Conservation (phyloP, 2,888 invertebrate species). For the Apodemia duryi region DNA sequence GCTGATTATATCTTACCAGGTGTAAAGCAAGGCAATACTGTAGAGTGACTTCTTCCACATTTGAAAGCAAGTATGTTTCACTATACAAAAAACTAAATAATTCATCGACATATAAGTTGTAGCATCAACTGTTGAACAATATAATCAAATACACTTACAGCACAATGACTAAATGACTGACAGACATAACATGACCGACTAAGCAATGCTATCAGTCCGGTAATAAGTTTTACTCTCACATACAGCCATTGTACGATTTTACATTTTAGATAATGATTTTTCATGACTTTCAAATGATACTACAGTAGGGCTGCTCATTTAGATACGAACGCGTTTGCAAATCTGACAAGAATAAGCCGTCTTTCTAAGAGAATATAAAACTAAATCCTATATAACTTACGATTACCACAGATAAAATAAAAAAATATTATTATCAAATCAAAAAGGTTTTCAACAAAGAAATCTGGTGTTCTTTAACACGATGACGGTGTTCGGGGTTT, state of each 20-base stretch:
- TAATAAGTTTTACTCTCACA: constrained; percentile 21
- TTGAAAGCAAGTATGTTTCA: constrained; percentile 77
- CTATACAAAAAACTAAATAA: constrained; percentile 73
- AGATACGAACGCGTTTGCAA: neutral
- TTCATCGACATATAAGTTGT: constrained; percentile 70
- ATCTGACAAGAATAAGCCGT: neutral
- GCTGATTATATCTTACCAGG: constrained; percentile 78
- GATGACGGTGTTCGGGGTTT: neutral
- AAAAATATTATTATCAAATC: too few relatives aligned
- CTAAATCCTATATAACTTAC: neutral
- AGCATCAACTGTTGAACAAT: constrained; percentile 68
- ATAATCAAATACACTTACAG: constrained; percentile 64
- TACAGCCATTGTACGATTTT: constrained; percentile 1
- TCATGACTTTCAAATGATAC: constrained; percentile 4
- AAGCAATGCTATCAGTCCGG: constrained; percentile 48
- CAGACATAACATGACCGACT: constrained; percentile 49
- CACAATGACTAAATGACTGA: constrained; percentile 69
- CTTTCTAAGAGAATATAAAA: neutral
- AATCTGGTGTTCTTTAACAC: too few relatives aligned
- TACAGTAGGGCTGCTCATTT: constrained; percentile 2
- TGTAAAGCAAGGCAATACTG: constrained; percentile 78
- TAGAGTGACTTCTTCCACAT: constrained; percentile 79
- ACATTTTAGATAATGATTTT: constrained; percentile 1
- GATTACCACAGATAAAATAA: neutral
- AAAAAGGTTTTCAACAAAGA: too few relatives aligned